A percentile compares a stretch with the other conserved stretches of the same genome.
These are phyloP conservation scores for Grammatotria lemairii DNA, from an alignment of 2,113 vertebrate species.

Conservation along the genomic window DNA sequence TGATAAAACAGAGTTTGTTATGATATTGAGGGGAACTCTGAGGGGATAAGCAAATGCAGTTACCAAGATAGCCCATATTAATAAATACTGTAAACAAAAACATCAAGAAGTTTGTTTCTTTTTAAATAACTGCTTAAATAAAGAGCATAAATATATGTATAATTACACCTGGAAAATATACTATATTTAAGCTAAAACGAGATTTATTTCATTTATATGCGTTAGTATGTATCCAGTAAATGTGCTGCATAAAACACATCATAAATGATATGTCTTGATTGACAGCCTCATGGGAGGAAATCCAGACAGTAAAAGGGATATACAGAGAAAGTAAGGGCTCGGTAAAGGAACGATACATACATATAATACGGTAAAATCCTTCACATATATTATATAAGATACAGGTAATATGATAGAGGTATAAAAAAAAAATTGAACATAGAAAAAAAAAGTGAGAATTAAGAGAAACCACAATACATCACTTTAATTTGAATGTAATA, in stretches of 20 bases:
- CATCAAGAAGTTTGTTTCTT: background rate
- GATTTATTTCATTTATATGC: background rate
- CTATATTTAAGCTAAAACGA: background rate
- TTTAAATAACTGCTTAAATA: background rate
- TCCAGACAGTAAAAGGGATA: background rate
- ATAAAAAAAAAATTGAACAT: accelerated
- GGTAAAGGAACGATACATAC: accelerated
- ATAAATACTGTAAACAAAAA: background rate
- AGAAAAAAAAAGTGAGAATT: background rate
- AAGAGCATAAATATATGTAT: background rate
- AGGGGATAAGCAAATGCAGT: background rate
- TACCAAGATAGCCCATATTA: background rate
- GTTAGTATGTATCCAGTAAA: background rate
- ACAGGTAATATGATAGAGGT: background rate
- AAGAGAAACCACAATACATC: accelerated
- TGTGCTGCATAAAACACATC: background rate
- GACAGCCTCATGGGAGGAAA: background rate
- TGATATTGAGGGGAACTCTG: background rate
- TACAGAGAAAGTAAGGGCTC: background rate
- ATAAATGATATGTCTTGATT: background rate
- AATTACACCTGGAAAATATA: background rate
- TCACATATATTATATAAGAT: background rate
- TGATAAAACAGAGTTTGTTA: background rate
- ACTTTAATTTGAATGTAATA: background rate
- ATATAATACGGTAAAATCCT: background rate